These are phyloP conservation scores for Gadopsis marmoratus DNA, from an alignment of 2,797 vertebrate species.

Conservation along the genomic window DNA sequence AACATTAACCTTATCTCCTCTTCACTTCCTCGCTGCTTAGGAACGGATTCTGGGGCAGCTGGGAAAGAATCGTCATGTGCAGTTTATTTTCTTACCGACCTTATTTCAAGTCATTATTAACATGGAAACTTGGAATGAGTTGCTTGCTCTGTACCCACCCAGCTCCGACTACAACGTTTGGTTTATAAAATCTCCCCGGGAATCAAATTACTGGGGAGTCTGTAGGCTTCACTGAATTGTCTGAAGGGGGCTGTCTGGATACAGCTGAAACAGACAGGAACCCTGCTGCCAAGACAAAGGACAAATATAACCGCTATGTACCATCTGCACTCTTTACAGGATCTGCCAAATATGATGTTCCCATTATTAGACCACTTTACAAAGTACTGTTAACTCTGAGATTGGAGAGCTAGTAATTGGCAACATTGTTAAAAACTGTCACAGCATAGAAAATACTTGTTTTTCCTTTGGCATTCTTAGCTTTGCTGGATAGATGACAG, in stretches of 20 bases:
- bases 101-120: constrained; percentile 69
- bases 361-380: constrained; percentile 43
- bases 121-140: constrained; percentile 58
- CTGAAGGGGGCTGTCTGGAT: constrained; percentile 46
- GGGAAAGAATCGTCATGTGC: constrained; percentile 43
- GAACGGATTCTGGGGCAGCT: constrained; percentile 15
- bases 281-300: constrained; percentile 55
- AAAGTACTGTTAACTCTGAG: constrained; percentile 29
- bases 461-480: not conserved
- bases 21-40: constrained; percentile 28
- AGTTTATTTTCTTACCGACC: constrained; percentile 55
- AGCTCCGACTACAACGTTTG: not conserved
- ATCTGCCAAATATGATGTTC: constrained; percentile 52
- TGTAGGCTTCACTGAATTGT: constrained; percentile 38
- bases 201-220: constrained; percentile 58
- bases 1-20: constrained; percentile 57
- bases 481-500: not conserved
- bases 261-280: constrained; percentile 46
- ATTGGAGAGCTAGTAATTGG: constrained; percentile 7
- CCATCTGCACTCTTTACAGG: constrained; percentile 50
- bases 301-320: constrained; percentile 62
- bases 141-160: constrained; percentile 12
- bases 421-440: constrained; percentile 21
- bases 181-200: constrained; percentile 51
- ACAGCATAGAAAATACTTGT: not conserved